These are phyloP conservation scores for Chelmon rostratus DNA, from an alignment of 2,797 vertebrate species.

Conservation along the genomic window DNA sequence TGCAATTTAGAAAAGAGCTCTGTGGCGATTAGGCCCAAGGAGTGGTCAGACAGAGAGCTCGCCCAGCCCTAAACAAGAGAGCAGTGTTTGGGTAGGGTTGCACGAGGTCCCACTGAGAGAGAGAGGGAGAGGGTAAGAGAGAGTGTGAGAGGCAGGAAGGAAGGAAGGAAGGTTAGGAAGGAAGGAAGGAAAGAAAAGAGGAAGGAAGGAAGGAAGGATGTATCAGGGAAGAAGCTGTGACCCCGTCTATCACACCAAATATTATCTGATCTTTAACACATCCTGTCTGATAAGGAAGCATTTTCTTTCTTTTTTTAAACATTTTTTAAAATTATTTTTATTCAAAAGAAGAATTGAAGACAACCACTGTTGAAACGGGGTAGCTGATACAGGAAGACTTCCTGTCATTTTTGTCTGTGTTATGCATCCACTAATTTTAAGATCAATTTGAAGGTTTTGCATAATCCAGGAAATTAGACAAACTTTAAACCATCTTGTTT, in stretches of 20 bases:
- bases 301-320: no score
- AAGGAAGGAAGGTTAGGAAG: slow-evolving; percentile 50
- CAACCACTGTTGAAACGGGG: background rate
- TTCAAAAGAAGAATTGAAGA: background rate
- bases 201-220: slow-evolving; percentile 27
- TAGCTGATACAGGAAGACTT: background rate
- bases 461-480: background rate
- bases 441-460: background rate
- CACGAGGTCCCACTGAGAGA: slow-evolving; percentile 80
- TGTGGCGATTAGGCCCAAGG: slow-evolving; percentile 82
- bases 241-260: slow-evolving; percentile 25
- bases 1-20: slow-evolving; percentile 86
- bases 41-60: slow-evolving; percentile 78
- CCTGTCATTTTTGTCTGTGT: background rate
- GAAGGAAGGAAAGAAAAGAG: slow-evolving; percentile 33
- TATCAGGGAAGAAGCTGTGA: slow-evolving; percentile 10
- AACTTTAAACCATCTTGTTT: background rate
- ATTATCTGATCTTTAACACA: slow-evolving; percentile 39
- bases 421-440: background rate
- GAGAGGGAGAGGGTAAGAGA: slow-evolving; percentile 34
- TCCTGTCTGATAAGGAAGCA: slow-evolving; percentile 44
- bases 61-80: slow-evolving; percentile 86
- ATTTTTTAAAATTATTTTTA: background rate
- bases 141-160: slow-evolving; percentile 49
- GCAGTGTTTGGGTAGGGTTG: slow-evolving; percentile 83